Base-by-base conservation (phyloP, 2,888 invertebrate genomes). In the Loripinus fragilis region DNA sequence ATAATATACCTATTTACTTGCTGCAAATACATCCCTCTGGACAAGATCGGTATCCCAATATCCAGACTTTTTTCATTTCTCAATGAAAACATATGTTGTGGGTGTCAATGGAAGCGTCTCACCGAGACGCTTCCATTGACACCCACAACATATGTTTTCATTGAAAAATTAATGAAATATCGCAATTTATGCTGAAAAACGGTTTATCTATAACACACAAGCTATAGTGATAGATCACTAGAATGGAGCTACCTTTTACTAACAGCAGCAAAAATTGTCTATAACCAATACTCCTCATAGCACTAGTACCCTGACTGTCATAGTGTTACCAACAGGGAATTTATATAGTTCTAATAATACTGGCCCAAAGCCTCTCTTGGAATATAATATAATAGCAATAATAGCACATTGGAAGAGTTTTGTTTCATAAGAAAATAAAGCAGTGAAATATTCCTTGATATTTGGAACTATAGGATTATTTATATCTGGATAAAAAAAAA, bases 221-320 rank as follows among this genome's bases (percentile, higher is more conserved):
- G n/a, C 28, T 55, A 5, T 48, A n/a, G 12, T 25, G n/a, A 52
- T 52, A 52, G 20, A 52, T 25, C 25, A 25, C 52, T 25, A 52
- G 52, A 8, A 25, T 2, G 20, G n/a, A 20, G 52, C 52, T 60
- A 60, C 60, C 60, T 60, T 33, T 33, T 60, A 33, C 3, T 20
- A 60, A 33, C 30, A 33, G 30, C 3, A 33, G 60, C 60, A 60
- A 33, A 60, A 60, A 52, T 33, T 2, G 30, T 28, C 60, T 60
- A 60, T 60, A 60, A 60, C 60, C 60, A 60, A 60, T 60, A 60
- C 60, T 10, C 10, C 17, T 10, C 30, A 17, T 28, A 33, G 60
- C 60, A 60, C 33, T 60, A 33, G 20, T 33, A 17, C 60, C 1
- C 33, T 8, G 28, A 20, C 60, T 60, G 60, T 60, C 33, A 33